A percentile compares a stretch with the other conserved stretches of the same genome.
phyloP scores from a whole-genome alignment of 2,113 vertebrate genomes.

The Erythrolamprus reginae region DNA sequence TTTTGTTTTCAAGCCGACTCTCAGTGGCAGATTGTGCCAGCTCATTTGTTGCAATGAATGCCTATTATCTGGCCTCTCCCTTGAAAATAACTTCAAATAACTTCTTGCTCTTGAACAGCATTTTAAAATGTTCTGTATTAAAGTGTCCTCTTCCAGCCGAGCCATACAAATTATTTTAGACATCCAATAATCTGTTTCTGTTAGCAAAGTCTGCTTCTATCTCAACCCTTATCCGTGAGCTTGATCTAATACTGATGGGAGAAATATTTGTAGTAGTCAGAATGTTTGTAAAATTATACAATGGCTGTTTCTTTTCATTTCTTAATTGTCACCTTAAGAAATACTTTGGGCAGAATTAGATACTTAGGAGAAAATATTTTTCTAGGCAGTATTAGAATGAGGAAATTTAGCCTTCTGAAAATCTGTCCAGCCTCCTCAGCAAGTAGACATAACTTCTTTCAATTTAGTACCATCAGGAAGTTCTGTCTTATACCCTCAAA shows the following conservation, averaged over 20 bases:
- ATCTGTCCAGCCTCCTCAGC: not conserved
- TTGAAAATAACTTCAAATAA: conserved; percentile 41
- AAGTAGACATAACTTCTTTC: not conserved
- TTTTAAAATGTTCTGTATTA: conserved; percentile 36
- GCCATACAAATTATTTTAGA: conserved; percentile 46
- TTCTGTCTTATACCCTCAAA: no score
- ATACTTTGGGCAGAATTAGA: not conserved
- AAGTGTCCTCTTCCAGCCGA: not conserved
- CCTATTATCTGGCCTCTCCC: not conserved
- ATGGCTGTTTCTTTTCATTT: conserved; percentile 34
- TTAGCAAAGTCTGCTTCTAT: conserved; percentile 48
- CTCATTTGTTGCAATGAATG: conserved; percentile 3
- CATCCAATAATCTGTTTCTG: conserved; percentile 50
- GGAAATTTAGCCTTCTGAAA: not conserved
- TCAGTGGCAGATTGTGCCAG: conserved; percentile 13
- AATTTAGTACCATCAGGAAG: not conserved
- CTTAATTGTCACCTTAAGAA: conserved; percentile 35
- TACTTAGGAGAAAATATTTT: not conserved
- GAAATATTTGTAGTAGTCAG: conserved; percentile 34
- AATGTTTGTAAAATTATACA: conserved; percentile 42
- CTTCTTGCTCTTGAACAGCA: conserved; percentile 10
- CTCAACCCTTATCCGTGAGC: conserved; percentile 51
- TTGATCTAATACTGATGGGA: conserved; percentile 45
- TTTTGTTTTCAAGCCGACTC: conserved; percentile 6
- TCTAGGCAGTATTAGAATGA: not conserved